Evolutionary conservation across 64 coral and sea anemone species (phyloP), one percentile per base, ranked within the genome.

Genomic region (Platygyra sinensis): DNA sequence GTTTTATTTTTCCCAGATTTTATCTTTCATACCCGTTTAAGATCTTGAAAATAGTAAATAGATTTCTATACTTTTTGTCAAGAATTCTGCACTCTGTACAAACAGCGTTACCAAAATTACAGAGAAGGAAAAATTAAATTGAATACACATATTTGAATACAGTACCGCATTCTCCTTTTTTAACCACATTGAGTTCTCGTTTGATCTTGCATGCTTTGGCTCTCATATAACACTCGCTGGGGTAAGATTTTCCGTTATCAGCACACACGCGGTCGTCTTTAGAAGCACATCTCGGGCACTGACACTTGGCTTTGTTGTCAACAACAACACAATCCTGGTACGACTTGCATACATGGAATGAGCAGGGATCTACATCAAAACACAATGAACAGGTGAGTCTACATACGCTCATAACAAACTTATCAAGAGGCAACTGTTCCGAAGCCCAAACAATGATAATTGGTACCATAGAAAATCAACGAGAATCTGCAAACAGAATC

Each of bases 161-260:
- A 46, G 7, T 46, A 95, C 93, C 89, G 87, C 93, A 95, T 32
- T 67, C 13, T 65, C 93, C 93, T 52, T 91, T 83, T 12, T 77
- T 87, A 11, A 95, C 87, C 64, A 87, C 84, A 67, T 54, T 69
- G 10, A 95, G 50, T 12, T 62, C 63, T 75, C 55, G 30, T 19
- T 54, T 67, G 8, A n/a, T 60, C 19, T 71, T 75, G 62, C 93
- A 95, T 10, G 93, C 88, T 30, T 87, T 89, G 15, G 62, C n/a
- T 39, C 76, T 72, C 81, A 95, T 59, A 5, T 27, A 14, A 31
- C 93, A 95, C 67, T 81, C 67, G 64, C 55, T 95, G 25, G 7
- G 54, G 69, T 95, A 88, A 3, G 65, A 12, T 49, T 24, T 91
- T 30, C 62, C 74, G 55, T 95, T 86, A 38, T 60, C 82, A 1